Conservation (phyloP, 2,113 vertebrate genomes). For the Boulengeromyrus knoepffleri region DNA sequence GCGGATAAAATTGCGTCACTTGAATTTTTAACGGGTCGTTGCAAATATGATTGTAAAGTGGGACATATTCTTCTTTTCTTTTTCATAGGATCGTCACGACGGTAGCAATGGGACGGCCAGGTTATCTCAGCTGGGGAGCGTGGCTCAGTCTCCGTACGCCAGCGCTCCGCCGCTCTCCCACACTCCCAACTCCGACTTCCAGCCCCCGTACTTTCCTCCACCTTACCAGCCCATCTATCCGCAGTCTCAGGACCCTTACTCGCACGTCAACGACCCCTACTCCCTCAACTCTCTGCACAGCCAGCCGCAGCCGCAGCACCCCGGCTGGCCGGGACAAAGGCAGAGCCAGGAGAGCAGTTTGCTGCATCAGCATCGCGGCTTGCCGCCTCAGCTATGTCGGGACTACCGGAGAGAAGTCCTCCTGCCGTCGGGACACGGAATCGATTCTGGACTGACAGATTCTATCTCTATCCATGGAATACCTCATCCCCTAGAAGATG, state of each 20-base stretch:
- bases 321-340: conserved; percentile 93
- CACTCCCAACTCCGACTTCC: conserved; percentile 92
- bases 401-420: conserved; percentile 95
- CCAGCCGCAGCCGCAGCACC: conserved; percentile 92
- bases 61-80: neutral
- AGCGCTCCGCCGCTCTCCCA: conserved; percentile 92
- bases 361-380: conserved; percentile 87
- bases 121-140: conserved; percentile 89
- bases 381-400: conserved; percentile 92
- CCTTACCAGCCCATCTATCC: conserved; percentile 96
- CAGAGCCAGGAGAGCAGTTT: conserved; percentile 87
- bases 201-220: conserved; percentile 88
- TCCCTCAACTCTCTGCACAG: conserved; percentile 92
- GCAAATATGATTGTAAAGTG: neutral
- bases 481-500: conserved; percentile 94
- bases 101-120: conserved; percentile 91
- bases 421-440: conserved; percentile 87
- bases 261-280: conserved; percentile 97
- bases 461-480: conserved; percentile 88
- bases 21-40: neutral
- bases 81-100: conserved; percentile 83
- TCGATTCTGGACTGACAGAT: conserved; percentile 87
- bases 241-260: conserved; percentile 96
- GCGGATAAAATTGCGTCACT: neutral
- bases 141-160: conserved; percentile 91